Evolutionary conservation across 2,888 invertebrate species (phyloP).

Genomic region (Drosophila ezoana): DNA sequence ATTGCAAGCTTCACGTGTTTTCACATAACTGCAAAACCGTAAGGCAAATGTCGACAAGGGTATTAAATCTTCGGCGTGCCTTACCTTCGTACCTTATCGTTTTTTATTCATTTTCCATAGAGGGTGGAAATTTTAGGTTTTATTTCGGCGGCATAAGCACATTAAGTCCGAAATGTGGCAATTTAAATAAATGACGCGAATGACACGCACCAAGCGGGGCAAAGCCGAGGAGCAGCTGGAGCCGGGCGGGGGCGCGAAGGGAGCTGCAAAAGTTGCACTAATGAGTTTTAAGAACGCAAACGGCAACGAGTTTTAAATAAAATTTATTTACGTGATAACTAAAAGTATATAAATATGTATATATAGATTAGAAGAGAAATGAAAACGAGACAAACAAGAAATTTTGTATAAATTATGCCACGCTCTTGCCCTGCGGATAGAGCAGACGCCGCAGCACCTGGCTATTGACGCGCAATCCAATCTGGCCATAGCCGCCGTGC

Average conservation of each 20-base stretch:
- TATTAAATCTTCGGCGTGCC: too few species aligned
- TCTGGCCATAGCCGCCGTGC: conserved; percentile 33
- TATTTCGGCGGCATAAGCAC: conserved; percentile 67
- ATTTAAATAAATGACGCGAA: conserved; percentile 80
- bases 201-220: conserved; percentile 65
- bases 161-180: conserved; percentile 74
- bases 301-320: conserved; percentile 10
- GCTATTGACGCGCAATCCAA: conserved; percentile 7
- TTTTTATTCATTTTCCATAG: conserved; percentile 45
- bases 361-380: too few species aligned
- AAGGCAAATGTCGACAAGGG: too few species aligned
- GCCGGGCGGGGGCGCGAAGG: neutral
- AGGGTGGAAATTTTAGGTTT: conserved; percentile 60
- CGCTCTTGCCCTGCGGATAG: conserved; percentile 5
- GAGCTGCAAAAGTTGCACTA: conserved; percentile 35
- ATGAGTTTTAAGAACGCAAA: conserved; percentile 72
- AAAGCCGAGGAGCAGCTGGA: conserved; percentile 1
- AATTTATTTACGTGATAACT: conserved; percentile 26
- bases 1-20: too few species aligned
- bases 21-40: too few species aligned
- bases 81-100: neutral
- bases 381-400: neutral
- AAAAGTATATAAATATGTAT: too few species aligned
- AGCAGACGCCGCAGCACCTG: conserved; percentile 34
- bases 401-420: conserved; percentile 13